Conservation (phyloP, 2,888 invertebrate genomes). For the Thelaira solivaga region DNA sequence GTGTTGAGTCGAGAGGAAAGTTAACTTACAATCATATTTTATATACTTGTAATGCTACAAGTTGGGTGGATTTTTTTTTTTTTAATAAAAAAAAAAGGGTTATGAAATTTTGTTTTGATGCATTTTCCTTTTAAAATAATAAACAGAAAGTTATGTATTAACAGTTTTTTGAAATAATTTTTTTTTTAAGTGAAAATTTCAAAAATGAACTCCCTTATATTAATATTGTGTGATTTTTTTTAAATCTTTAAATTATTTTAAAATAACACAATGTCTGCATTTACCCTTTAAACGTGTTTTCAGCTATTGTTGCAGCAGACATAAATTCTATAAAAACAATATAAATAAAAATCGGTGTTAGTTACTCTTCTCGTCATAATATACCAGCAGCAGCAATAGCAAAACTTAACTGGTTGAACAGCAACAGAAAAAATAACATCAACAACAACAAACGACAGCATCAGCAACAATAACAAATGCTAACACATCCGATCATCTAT, state of each 20-base stretch:
- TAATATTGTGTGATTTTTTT: too few species aligned
- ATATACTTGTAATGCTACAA: conserved; percentile 4
- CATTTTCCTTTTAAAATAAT: too few species aligned
- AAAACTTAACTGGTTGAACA: too few species aligned
- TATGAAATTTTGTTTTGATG: neutral
- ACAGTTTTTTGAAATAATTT: too few species aligned
- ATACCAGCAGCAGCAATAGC: neutral
- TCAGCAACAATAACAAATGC: conserved; percentile 38
- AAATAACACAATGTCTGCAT: neutral
- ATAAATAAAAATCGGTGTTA: conserved; percentile 25
- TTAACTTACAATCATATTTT: conserved; percentile 49
- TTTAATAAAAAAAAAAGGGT: neutral
- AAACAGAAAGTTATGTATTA: too few species aligned
- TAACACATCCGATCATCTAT: conserved; percentile 60
- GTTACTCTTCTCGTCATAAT: conserved; percentile 21
- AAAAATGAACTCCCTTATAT: too few species aligned
- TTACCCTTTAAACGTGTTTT: neutral
- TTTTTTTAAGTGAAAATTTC: too few species aligned
- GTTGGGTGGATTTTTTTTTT: neutral
- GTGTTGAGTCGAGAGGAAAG: conserved; percentile 17
- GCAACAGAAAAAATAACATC: neutral
- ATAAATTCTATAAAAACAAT: conserved; percentile 42
- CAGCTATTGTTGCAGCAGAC: conserved; percentile 27
- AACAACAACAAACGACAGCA: conserved; percentile 20
- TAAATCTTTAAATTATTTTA: too few species aligned